Evolutionary conservation across 2,797 vertebrate genomes (phyloP), one percentile per base, ranked within the genome.

Genomic region (Typhlichthys eigenmanni): DNA sequence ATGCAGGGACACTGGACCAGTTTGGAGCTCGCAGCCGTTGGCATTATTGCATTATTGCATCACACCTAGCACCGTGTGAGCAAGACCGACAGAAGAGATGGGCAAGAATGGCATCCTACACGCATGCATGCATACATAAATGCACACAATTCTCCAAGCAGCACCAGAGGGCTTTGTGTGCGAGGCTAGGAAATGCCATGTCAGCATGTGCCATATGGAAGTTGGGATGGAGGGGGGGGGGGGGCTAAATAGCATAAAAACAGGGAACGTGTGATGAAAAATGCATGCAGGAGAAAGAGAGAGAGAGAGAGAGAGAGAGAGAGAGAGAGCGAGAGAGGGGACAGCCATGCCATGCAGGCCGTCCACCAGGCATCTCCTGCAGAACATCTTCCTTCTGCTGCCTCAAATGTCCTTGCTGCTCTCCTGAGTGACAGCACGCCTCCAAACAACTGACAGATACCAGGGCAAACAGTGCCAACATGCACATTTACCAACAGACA

Each of bases 121-220:
- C 47, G 10, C 32, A 61, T 45, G 59, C 46, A 34, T 9, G 17
- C 45, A 63, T 32, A 32, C 43, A 48, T 47, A 62, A 65, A 62
- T 7, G 13, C 61, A 47, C 57, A 24, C 6, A 38, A 17, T 38
- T 16, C 38, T 66, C 83, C 82, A 78, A 65, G 46, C 62, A 85
- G 80, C 74, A 87, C 85, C 75, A 79, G 73, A 80, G 87, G 79
- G 86, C 79, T 89, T 83, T 85, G 83, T 88, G 83, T 82, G 84
- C 74, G 13, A 75, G 68, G 76, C 72, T 72, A 64, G 81, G 81
- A 85, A 90, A 83, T 75, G 87, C 77, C 74, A 76, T 77, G 85
- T 92, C 89, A 91, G 89, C 89, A 86, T 12, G 38, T 69, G 78
- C 77, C 72, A 83, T 79, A 85, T 79, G 80, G 85, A 89, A 84